These are phyloP conservation scores for Proterorhinus semilunaris DNA, from an alignment of 2,113 vertebrate species.

Conservation along the genomic window DNA sequence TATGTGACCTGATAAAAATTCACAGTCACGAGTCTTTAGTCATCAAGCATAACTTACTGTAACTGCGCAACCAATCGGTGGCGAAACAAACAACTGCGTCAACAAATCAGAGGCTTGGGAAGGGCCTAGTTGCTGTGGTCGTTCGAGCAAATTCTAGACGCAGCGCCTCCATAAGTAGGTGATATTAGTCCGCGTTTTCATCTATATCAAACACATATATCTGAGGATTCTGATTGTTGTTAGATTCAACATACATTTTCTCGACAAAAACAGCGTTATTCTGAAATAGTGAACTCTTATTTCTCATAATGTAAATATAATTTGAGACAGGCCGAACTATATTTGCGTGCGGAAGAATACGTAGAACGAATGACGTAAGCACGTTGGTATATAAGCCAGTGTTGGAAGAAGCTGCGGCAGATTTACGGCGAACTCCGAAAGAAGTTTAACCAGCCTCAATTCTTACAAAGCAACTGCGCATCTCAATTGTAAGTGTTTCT, in stretches of 20 bases:
- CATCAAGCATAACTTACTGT: slow-evolving; percentile 28
- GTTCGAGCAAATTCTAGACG: slow-evolving; percentile 64
- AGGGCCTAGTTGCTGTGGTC: slow-evolving; percentile 29
- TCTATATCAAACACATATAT: no score
- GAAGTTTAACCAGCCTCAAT: fast-evolving
- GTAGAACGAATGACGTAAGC: slow-evolving; percentile 13
- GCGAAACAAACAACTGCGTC: slow-evolving; percentile 62
- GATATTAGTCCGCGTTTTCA: slow-evolving; percentile 40
- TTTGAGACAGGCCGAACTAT: slow-evolving; percentile 23
- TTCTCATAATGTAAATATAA: not conserved
- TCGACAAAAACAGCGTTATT: not conserved
- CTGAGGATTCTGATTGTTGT: not conserved
- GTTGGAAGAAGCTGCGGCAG: fast-evolving
- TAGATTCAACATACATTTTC: not conserved
- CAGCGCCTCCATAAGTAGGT: not conserved
- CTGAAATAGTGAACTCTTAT: not conserved
- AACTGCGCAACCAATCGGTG: slow-evolving; percentile 57
- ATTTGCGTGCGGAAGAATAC: slow-evolving; percentile 52
- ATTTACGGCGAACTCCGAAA: fast-evolving
- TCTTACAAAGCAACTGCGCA: not conserved
- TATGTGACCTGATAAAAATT: not conserved
- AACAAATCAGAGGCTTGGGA: slow-evolving; percentile 65
- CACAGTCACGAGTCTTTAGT: not conserved
- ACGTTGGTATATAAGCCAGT: slow-evolving; percentile 4
- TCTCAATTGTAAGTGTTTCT: slow-evolving; percentile 5